Conservation (phyloP, 2,888 invertebrate species). For the Sussaba pulchella region DNA sequence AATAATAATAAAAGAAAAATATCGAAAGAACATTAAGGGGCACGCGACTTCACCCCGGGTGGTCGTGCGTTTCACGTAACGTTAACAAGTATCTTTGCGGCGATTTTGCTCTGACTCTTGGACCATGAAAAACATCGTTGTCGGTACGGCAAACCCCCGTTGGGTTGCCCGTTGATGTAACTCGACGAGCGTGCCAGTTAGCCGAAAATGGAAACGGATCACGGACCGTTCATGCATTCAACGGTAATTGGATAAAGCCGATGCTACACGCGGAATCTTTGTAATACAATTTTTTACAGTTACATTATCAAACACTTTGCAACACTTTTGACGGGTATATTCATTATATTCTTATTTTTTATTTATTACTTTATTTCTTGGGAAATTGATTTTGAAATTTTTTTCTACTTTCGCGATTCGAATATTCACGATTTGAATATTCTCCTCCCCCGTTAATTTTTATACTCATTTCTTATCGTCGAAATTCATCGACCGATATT, state of each 20-base stretch:
- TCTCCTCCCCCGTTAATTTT: too few relatives aligned
- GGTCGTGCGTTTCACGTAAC: slow-evolving; percentile 74
- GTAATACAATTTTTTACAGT: too few relatives aligned
- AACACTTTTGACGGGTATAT: too few relatives aligned
- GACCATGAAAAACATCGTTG: slow-evolving; percentile 74
- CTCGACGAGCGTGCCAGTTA: slow-evolving; percentile 54
- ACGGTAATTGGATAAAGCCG: slow-evolving; percentile 62
- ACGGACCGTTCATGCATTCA: slow-evolving; percentile 38
- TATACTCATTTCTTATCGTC: too few relatives aligned
- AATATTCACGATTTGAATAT: too few relatives aligned
- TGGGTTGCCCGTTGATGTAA: slow-evolving; percentile 36
- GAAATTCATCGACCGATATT: too few relatives aligned
- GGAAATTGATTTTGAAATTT: too few relatives aligned
- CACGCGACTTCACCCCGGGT: slow-evolving; percentile 78
- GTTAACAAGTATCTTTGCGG: slow-evolving; percentile 78
- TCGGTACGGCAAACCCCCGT: slow-evolving; percentile 47
- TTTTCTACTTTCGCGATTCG: too few relatives aligned
- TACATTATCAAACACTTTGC: too few relatives aligned
- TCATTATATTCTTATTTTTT: too few relatives aligned
- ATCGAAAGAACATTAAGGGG: slow-evolving; percentile 53
- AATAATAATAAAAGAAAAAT: not conserved
- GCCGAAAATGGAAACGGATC: slow-evolving; percentile 38
- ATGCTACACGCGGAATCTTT: not conserved
- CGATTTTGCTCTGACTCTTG: slow-evolving; percentile 65
- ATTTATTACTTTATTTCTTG: too few relatives aligned